Conservation (phyloP, 2,888 invertebrate genomes). For the Lasioglossum morio region DNA sequence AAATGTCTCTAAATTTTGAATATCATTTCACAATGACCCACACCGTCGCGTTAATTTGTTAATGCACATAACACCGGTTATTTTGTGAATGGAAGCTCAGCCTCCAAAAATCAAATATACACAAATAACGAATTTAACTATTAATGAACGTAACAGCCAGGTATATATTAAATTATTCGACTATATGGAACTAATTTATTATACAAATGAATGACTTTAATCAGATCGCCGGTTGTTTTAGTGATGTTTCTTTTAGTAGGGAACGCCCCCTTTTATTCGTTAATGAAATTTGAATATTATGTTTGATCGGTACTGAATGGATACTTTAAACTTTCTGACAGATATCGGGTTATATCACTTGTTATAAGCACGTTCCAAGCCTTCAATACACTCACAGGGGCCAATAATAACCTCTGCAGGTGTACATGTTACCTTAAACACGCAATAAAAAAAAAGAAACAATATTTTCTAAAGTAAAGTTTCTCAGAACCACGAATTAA, state of each 20-base stretch:
- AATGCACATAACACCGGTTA: neutral
- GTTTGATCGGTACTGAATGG: too few relatives aligned
- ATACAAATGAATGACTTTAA: slow-evolving; percentile 30
- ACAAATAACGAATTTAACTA: neutral
- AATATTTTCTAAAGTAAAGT: neutral
- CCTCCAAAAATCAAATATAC: neutral
- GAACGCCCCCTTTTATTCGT: neutral
- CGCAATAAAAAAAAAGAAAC: too few relatives aligned
- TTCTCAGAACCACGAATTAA: neutral
- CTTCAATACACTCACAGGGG: too few relatives aligned
- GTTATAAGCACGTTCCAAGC: too few relatives aligned
- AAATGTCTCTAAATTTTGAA: neutral
- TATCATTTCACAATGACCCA: neutral
- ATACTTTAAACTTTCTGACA: too few relatives aligned
- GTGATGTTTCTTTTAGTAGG: neutral
- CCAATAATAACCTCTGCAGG: too few relatives aligned
- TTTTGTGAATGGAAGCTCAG: neutral
- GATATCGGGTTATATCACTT: too few relatives aligned
- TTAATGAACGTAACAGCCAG: slow-evolving; percentile 5
- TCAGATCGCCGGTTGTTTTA: neutral
- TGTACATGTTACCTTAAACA: too few relatives aligned
- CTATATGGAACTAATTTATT: slow-evolving; percentile 17
- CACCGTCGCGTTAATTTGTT: neutral
- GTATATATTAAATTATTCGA: slow-evolving; percentile 14
- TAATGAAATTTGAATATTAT: neutral